phyloP scores from a whole-genome alignment of 2,113 vertebrate species.

The Willisornis vidua region DNA sequence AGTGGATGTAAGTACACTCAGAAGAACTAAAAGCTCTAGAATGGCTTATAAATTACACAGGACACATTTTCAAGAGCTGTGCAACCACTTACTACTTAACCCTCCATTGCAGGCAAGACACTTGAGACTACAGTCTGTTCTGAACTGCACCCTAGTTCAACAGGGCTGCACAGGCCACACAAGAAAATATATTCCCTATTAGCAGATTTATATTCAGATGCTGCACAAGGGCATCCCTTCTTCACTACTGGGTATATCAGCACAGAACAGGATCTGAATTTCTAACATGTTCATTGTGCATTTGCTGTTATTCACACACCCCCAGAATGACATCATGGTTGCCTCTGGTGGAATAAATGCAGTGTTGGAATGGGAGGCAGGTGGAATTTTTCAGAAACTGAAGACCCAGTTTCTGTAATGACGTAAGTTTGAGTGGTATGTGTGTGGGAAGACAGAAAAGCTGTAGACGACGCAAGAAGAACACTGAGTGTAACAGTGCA shows the following conservation, averaged over 20 bases:
- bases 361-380: neutral
- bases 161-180: neutral
- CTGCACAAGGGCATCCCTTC: conserved; percentile 1
- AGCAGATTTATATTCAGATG: neutral
- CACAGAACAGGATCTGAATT: neutral
- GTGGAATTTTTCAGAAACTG: conserved; percentile 51
- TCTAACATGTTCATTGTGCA: neutral
- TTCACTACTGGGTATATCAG: neutral
- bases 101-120: neutral
- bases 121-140: neutral
- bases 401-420: neutral
- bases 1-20: conserved; percentile 53
- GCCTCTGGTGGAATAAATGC: neutral
- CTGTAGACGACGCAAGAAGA: neutral
- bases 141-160: neutral
- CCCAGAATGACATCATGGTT: neutral
- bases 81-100: conserved; percentile 18
- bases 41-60: conserved; percentile 32
- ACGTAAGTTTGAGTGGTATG: neutral
- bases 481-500: neutral
- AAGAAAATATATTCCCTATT: neutral
- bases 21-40: conserved; percentile 40
- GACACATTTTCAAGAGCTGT: neutral
- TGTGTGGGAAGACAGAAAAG: neutral
- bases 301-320: conserved; percentile 11